Conservation (phyloP, 30 jellyfish, hydroid and myxozoan species). For the Pelagia noctiluca region DNA sequence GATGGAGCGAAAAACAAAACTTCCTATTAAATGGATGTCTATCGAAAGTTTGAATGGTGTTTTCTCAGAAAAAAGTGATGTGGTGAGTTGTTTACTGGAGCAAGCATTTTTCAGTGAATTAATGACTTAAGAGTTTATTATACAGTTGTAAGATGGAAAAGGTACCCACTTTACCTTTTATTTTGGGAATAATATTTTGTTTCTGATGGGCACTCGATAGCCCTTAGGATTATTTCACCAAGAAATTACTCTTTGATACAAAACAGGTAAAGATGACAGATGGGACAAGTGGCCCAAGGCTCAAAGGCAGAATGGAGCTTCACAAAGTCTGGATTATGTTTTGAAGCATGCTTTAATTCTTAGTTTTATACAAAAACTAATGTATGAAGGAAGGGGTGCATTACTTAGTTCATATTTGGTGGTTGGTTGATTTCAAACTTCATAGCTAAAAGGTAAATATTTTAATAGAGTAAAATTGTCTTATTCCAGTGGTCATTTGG, state of each 20-base stretch:
- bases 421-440: not conserved
- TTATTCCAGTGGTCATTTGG: slow-evolving; percentile 93
- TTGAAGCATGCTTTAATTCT: not conserved
- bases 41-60: slow-evolving; percentile 81
- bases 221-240: not conserved
- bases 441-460: too few relatives aligned
- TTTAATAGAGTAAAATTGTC: not conserved
- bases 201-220: not conserved
- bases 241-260: not conserved
- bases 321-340: not conserved
- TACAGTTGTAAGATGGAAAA: too few relatives aligned
- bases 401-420: not conserved
- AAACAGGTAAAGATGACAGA: too few relatives aligned
- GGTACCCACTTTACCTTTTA: too few relatives aligned
- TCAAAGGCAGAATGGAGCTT: not conserved
- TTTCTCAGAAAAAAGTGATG: slow-evolving; percentile 90
- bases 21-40: slow-evolving; percentile 92
- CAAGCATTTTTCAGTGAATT: not conserved
- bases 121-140: not conserved
- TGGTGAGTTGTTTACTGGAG: slow-evolving; percentile 62
- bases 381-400: not conserved
- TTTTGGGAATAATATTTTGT: too few relatives aligned
- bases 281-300: too few relatives aligned
- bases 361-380: too few relatives aligned
- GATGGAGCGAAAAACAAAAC: slow-evolving; percentile 69